These are phyloP conservation scores for Sebastes hubbsi DNA, from an alignment of 2,797 vertebrate genomes.

Conservation along the genomic window DNA sequence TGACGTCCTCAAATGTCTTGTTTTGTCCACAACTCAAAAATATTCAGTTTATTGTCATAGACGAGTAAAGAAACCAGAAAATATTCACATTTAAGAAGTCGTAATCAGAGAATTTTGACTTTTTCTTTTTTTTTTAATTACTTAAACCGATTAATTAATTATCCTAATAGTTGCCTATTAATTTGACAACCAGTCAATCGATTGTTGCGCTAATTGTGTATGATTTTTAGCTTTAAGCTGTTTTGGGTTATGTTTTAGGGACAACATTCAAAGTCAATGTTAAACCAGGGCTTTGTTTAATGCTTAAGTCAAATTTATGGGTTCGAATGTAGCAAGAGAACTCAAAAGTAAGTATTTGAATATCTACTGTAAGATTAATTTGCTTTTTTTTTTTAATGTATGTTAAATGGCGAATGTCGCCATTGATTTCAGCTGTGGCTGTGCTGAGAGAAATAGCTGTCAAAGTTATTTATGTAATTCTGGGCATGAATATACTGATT, in stretches of 20 bases:
- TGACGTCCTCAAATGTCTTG: no score
- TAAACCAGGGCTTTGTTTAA: background rate
- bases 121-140: no score
- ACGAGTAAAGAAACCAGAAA: no score
- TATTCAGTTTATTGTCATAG: no score
- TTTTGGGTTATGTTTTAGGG: background rate
- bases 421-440: background rate
- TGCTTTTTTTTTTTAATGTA: background rate
- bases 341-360: background rate
- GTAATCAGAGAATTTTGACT: no score
- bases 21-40: no score
- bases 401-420: background rate
- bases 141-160: no score
- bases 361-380: background rate
- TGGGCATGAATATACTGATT: constrained; percentile 38
- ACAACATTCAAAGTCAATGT: background rate
- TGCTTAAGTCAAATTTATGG: background rate
- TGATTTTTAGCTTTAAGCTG: background rate
- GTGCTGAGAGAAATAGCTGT: constrained; percentile 16
- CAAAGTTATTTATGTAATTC: constrained; percentile 40
- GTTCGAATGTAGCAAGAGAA: background rate
- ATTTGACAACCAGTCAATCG: no score
- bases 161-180: no score
- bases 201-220: no score
- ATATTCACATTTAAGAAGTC: no score